Evolutionary conservation across 2,113 vertebrate species (phyloP), one percentile per base, ranked within the genome.

Genomic region (Melanostigma gelatinosum): DNA sequence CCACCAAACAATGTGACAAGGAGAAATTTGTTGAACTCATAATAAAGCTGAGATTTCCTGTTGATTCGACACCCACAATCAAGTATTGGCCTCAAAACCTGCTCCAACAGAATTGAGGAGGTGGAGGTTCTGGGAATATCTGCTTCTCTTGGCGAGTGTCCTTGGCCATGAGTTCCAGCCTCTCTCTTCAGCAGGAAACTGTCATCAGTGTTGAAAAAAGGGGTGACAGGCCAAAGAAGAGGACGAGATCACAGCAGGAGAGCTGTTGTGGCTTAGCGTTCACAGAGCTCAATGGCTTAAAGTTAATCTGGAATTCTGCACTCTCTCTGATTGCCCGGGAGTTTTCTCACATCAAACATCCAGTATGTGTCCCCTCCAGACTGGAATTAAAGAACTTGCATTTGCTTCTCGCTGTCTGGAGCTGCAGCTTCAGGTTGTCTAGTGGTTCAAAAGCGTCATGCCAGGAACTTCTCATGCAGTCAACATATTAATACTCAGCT

Each of bases 171-270:
- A 32, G 68, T 77, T 86, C 83, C 60, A 83, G 38, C 73, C 64
- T 76, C 67, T 82, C 61, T 89, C 64, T 85, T 80, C 60, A 24
- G 69, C 50, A 58, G 82, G 69, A 91, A 88, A 40, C 79, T 46
- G 66, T 66, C 72, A 63, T 75, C 20, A 8, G 85, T 13, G 8
- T 58, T 80, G 54, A 70, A 63, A 69, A 85, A 72, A 71, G 38
- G 60, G 71, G 85, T 69, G 79, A 88, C 79, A 27, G 71, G 62
- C 70, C 69, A 85, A 55, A 85, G 80, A 85, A 52, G 84, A 88
- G 91, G 84, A 87, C 85, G 87, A 89, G 90, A 81, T 82, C 89
- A 75, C 90, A 89, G 91, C 84, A 80, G 91, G 92, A 85, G 85
- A 87, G 87, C 82, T 89, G 89, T 85, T 88, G 89, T 91, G 85